Evolutionary conservation across 64 coral and sea anemone species (phyloP).

Genomic region (Montipora efflorescens): DNA sequence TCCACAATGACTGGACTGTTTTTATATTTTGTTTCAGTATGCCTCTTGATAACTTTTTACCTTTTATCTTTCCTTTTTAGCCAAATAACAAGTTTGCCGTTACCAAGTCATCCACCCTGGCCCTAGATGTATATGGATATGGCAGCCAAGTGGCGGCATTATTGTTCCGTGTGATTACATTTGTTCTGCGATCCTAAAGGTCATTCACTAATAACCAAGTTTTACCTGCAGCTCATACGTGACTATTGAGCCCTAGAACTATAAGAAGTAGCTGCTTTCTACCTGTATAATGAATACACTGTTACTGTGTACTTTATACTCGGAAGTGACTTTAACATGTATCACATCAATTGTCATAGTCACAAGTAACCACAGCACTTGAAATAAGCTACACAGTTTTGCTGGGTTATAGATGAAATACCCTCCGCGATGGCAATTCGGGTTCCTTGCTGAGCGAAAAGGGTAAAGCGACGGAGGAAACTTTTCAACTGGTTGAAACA

Average conservation of each 20-base stretch:
- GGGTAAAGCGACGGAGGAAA: slow-evolving; percentile 25
- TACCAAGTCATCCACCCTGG: slow-evolving; percentile 39
- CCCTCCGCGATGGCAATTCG: slow-evolving; percentile 39
- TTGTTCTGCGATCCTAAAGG: slow-evolving; percentile 43
- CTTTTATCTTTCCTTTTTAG: neutral
- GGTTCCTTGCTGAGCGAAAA: slow-evolving; percentile 29
- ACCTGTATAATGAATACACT: slow-evolving; percentile 15
- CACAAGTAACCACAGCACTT: slow-evolving; percentile 40
- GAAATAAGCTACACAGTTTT: slow-evolving; percentile 46
- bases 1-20: neutral
- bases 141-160: slow-evolving; percentile 38
- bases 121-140: neutral
- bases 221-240: neutral
- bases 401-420: slow-evolving; percentile 39
- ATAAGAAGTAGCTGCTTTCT: slow-evolving; percentile 18
- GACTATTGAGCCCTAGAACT: neutral
- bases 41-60: slow-evolving; percentile 13
- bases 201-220: slow-evolving; percentile 46
- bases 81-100: slow-evolving; percentile 28
- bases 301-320: slow-evolving; percentile 11
- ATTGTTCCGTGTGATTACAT: slow-evolving; percentile 49
- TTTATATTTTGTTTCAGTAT: slow-evolving; percentile 8
- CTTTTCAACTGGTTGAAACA: slow-evolving; percentile 36
- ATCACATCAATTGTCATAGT: slow-evolving; percentile 15
- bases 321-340: slow-evolving; percentile 8